Conservation (phyloP, 1,140 invertebrate species). For the Brachionus sp. region DNA sequence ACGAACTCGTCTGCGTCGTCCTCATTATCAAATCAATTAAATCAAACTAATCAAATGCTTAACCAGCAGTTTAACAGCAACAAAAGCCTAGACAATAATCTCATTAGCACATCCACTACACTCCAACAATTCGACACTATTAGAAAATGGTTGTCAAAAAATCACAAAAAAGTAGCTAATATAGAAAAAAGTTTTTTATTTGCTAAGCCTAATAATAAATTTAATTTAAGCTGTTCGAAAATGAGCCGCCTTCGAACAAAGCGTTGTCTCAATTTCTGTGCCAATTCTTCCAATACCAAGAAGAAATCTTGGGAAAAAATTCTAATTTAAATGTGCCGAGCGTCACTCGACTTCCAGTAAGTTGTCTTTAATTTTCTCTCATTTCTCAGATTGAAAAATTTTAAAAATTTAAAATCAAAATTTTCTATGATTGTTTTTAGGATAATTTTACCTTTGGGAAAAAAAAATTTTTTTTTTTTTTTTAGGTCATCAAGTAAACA, state of each 20-base stretch:
- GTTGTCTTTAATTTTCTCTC: neutral
- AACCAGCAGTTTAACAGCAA: neutral
- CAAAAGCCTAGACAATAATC: neutral
- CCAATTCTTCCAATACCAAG: slow-evolving; percentile 41
- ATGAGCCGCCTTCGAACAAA: slow-evolving; percentile 33
- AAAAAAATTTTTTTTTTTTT: no score
- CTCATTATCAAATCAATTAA: slow-evolving; percentile 1
- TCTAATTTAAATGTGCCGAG: neutral
- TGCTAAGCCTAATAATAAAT: neutral
- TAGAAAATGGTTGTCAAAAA: slow-evolving; percentile 33
- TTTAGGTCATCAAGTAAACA: neutral
- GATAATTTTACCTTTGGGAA: neutral
- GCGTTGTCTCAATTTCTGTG: slow-evolving; percentile 8
- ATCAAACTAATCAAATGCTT: slow-evolving; percentile 12
- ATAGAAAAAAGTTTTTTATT: neutral
- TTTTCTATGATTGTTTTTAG: neutral
- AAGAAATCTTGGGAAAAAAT: slow-evolving; percentile 27
- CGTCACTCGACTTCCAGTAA: slow-evolving; percentile 23
- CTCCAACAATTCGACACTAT: slow-evolving; percentile 31
- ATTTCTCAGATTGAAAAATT: no score
- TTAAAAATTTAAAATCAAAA: no score
- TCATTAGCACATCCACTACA: slow-evolving; percentile 7
- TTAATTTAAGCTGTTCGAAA: slow-evolving; percentile 28
- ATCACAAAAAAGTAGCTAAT: slow-evolving; percentile 23
- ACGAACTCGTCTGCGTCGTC: neutral